These are phyloP conservation scores for Caradrina kadenii DNA, from an alignment of 2,888 invertebrate genomes.

Conservation along the genomic window DNA sequence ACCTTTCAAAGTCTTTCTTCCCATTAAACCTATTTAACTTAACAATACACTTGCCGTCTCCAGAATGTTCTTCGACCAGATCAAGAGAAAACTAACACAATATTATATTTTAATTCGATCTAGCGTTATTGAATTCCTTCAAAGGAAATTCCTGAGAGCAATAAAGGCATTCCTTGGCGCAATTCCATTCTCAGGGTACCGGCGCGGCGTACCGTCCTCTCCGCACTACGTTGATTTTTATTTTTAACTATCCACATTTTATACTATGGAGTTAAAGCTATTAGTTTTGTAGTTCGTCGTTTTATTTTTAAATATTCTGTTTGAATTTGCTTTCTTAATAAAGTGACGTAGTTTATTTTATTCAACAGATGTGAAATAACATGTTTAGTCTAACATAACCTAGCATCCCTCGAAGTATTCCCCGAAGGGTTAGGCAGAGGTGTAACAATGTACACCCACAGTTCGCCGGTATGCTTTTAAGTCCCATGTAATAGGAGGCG, in stretches of 20 bases:
- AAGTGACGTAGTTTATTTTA: not conserved
- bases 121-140: slow-evolving; percentile 82
- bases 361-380: not conserved
- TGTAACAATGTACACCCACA: too few relatives aligned
- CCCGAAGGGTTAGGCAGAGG: too few relatives aligned
- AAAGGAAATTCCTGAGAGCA: slow-evolving; percentile 75
- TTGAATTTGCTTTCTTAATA: not conserved
- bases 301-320: slow-evolving; percentile 9
- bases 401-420: too few relatives aligned
- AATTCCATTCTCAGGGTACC: slow-evolving; percentile 73
- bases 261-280: slow-evolving; percentile 33
- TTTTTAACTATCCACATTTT: slow-evolving; percentile 61
- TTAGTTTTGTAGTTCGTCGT: slow-evolving; percentile 31
- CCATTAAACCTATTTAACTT: not conserved
- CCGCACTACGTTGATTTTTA: slow-evolving; percentile 58
- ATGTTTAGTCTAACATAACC: too few relatives aligned
- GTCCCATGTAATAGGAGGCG: too few relatives aligned
- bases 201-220: slow-evolving; percentile 49
- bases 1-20: not conserved
- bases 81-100: slow-evolving; percentile 59
- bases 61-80: slow-evolving; percentile 7
- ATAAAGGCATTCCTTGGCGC: slow-evolving; percentile 86
- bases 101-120: slow-evolving; percentile 77
- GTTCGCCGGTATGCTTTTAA: too few relatives aligned
- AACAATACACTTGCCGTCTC: not conserved